A percentile compares a stretch with the other conserved stretches of the same genome.
phyloP scores from a whole-genome alignment of 30 jellyfish, hydroid and myxozoan species.

The Cassiopea andromeda region DNA sequence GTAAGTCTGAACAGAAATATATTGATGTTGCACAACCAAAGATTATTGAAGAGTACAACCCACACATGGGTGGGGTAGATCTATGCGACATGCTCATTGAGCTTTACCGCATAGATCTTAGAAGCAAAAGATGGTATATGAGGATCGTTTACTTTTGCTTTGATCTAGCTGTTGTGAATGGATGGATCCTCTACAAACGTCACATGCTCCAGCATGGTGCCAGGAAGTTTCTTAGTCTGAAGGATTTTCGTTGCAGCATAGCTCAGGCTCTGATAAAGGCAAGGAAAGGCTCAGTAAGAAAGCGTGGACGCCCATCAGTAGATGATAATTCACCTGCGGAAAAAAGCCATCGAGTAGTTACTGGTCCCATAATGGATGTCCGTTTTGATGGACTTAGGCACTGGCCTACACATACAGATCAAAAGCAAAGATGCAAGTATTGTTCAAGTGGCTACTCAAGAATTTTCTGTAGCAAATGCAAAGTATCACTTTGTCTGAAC shows the following conservation, averaged over 20 bases:
- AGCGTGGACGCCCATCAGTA: conserved; percentile 58
- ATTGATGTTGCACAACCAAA: conserved; percentile 25
- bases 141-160: conserved; percentile 64
- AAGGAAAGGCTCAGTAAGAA: conserved; percentile 16
- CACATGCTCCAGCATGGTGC: conserved; percentile 20
- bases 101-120: conserved; percentile 56
- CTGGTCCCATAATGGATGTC: neutral
- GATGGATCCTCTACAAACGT: conserved; percentile 63
- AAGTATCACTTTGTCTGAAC: conserved; percentile 5
- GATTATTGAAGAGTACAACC: conserved; percentile 34
- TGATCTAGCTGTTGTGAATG: conserved; percentile 70
- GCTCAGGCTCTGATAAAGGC: neutral
- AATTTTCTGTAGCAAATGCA: conserved; percentile 24
- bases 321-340: neutral
- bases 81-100: conserved; percentile 78
- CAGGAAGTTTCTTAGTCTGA: neutral
- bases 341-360: neutral
- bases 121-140: conserved; percentile 64
- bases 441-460: conserved; percentile 21
- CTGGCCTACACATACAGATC: conserved; percentile 12
- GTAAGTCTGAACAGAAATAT: neutral
- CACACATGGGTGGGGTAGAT: conserved; percentile 80
- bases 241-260: neutral
- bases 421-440: conserved; percentile 33
- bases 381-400: conserved; percentile 45